Evolutionary conservation across 2,797 vertebrate genomes (phyloP).

Genomic region (Streptopelia turtur): DNA sequence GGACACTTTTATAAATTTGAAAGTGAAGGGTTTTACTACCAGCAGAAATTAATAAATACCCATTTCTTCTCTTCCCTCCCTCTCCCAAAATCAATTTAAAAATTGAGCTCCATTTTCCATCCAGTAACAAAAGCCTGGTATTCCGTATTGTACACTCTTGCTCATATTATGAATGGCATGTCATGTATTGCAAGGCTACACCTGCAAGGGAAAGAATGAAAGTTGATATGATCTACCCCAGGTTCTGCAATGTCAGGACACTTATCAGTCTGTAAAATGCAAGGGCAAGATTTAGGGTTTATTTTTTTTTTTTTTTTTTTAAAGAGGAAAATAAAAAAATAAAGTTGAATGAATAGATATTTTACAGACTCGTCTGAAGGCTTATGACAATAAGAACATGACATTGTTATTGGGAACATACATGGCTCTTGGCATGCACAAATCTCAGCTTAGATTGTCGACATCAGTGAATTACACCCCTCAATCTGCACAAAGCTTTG

Average conservation of each 20-base stretch:
- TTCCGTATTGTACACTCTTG: background rate
- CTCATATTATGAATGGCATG: slow-evolving; percentile 44
- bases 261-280: slow-evolving; percentile 44
- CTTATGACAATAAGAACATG: background rate
- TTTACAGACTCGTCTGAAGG: background rate
- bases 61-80: background rate
- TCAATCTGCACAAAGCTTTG: background rate
- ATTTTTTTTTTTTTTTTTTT: background rate
- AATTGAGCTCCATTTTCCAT: background rate
- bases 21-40: background rate
- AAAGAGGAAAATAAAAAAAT: background rate
- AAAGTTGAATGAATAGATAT: background rate
- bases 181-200: slow-evolving; percentile 51
- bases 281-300: slow-evolving; percentile 44
- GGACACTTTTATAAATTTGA: background rate
- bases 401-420: background rate
- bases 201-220: slow-evolving; percentile 21
- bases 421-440: background rate
- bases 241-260: slow-evolving; percentile 40
- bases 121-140: background rate
- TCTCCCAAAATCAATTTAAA: slow-evolving; percentile 24
- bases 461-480: background rate
- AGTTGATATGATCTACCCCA: slow-evolving; percentile 42
- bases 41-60: background rate
- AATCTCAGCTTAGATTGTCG: background rate